Evolutionary conservation across 2,888 invertebrate genomes (phyloP).

Genomic region (Tanaodytes sp.): DNA sequence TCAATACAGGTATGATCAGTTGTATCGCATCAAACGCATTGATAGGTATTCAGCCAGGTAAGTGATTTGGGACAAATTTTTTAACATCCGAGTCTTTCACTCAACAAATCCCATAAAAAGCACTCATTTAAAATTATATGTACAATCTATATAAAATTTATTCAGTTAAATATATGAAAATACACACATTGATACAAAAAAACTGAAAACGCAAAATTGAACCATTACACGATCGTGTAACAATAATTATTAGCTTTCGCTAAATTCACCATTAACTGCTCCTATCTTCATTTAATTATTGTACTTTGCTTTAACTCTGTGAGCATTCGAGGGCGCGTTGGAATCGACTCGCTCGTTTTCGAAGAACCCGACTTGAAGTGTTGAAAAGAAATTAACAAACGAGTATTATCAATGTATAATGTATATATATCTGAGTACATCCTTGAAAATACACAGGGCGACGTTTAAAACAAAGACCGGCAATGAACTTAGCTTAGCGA

Average conservation of each 20-base stretch:
- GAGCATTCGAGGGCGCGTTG: conserved; percentile 50
- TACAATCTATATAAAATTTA: conserved; percentile 51
- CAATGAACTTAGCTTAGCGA: conserved; percentile 65
- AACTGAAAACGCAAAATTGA: conserved; percentile 39
- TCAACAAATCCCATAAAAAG: conserved; percentile 25
- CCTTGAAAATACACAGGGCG: conserved; percentile 60
- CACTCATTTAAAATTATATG: conserved; percentile 38
- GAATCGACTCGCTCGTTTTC: conserved; percentile 33
- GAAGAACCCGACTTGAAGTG: conserved; percentile 29
- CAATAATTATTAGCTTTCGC: conserved; percentile 40
- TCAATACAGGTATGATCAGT: no score
- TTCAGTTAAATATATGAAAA: conserved; percentile 36
- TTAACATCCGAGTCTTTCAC: no score
- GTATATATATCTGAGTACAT: conserved; percentile 58
- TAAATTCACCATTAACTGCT: conserved; percentile 37
- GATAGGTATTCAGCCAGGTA: no score
- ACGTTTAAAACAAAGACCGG: conserved; percentile 57
- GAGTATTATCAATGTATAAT: conserved; percentile 63
- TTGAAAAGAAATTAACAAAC: conserved; percentile 55
- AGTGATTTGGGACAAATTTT: no score
- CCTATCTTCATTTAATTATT: conserved; percentile 43
- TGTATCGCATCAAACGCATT: no score
- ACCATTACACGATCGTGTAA: conserved; percentile 41
- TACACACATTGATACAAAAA: conserved; percentile 49
- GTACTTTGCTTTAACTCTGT: conserved; percentile 57